Conservation (phyloP, 2,797 vertebrate species). For the Hafferia zeledoni region DNA sequence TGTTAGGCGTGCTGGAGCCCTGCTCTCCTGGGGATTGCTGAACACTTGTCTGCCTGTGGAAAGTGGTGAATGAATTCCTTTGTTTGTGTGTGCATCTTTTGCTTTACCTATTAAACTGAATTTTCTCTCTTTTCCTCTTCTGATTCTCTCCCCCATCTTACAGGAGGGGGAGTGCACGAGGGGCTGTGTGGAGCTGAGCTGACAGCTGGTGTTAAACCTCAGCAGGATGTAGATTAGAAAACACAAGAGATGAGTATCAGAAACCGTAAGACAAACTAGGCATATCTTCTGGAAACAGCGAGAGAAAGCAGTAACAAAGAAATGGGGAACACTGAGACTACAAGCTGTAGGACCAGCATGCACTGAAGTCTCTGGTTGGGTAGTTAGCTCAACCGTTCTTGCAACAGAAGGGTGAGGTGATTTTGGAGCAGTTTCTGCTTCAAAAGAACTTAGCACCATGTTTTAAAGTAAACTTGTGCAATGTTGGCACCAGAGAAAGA, state of each 20-base stretch:
- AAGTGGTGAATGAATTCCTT: not conserved
- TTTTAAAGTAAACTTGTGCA: not conserved
- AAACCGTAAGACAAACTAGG: not conserved
- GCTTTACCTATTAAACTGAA: not conserved
- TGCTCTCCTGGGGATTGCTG: not conserved
- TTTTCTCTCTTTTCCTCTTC: not conserved
- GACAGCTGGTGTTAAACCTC: not conserved
- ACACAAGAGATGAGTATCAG: not conserved
- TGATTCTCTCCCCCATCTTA: not conserved
- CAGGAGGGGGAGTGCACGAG: not conserved
- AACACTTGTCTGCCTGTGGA: not conserved
- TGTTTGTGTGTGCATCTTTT: not conserved
- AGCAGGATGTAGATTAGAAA: not conserved
- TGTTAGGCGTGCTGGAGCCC: accelerated
- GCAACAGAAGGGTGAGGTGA: not conserved
- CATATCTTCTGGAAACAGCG: not conserved
- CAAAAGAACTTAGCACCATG: not conserved
- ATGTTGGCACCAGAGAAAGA: not conserved
- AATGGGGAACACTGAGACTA: not conserved
- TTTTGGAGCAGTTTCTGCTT: not conserved
- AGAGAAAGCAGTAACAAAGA: not conserved
- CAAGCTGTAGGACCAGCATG: not conserved
- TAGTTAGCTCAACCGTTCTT: not conserved
- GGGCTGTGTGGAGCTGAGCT: not conserved
- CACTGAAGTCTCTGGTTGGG: not conserved